phyloP scores from a whole-genome alignment of 1,140 invertebrate genomes.

The Glossosoma conforme region DNA sequence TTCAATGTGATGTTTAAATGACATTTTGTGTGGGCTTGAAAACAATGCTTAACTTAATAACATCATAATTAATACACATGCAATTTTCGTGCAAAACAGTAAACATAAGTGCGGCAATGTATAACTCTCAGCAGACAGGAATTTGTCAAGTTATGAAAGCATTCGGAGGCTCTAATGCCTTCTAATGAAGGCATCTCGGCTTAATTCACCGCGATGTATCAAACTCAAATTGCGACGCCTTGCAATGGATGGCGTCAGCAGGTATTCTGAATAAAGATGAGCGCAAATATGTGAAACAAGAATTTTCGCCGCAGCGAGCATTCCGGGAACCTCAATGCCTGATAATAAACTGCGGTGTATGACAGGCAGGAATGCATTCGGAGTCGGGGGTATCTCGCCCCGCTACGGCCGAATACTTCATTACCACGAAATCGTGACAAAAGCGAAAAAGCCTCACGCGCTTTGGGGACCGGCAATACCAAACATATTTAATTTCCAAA shows the following conservation, averaged over 20 bases:
- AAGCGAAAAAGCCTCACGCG: constrained; percentile 7
- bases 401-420: constrained; percentile 23
- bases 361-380: constrained; percentile 21
- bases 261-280: background rate
- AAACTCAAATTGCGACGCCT: too few relatives aligned
- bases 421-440: constrained; percentile 24
- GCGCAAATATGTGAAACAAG: constrained; percentile 1
- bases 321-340: constrained; percentile 20
- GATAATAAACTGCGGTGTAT: constrained; percentile 22
- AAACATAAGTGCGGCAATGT: too few relatives aligned
- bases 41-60: too few relatives aligned
- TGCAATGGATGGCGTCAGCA: background rate
- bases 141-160: too few relatives aligned
- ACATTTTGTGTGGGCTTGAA: too few relatives aligned
- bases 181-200: too few relatives aligned
- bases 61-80: too few relatives aligned
- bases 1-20: too few relatives aligned
- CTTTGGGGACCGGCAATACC: background rate
- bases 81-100: too few relatives aligned
- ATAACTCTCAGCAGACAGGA: too few relatives aligned
- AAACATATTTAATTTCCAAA: constrained; percentile 17
- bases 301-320: constrained; percentile 5
- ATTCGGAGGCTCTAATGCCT: too few relatives aligned
- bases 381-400: constrained; percentile 8
- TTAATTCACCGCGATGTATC: too few relatives aligned